A percentile compares a stretch with the other conserved stretches of the same genome.
Conservation (phyloP, 2,888 invertebrate species). For the Lochmaea crataegi region DNA sequence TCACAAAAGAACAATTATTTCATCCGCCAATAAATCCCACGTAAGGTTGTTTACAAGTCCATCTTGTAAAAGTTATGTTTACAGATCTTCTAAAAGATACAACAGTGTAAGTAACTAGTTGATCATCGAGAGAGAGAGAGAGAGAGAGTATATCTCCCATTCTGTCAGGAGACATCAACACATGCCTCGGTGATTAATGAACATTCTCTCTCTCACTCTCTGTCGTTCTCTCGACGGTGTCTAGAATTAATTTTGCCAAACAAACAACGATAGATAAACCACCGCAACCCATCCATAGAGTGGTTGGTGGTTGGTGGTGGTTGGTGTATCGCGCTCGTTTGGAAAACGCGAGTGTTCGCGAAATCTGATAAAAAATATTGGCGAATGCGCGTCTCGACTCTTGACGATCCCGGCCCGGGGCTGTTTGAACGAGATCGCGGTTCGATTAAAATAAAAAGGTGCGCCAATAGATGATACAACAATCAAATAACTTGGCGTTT, state of each 20-base stretch:
- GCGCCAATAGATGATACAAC: conserved; percentile 24
- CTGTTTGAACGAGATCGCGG: conserved; percentile 60
- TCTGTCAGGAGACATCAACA: conserved; percentile 49
- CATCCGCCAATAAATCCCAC: conserved; percentile 20
- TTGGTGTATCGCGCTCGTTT: conserved; percentile 59
- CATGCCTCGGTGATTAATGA: conserved; percentile 61
- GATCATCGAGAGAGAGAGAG: background rate
- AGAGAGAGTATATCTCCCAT: conserved; percentile 37
- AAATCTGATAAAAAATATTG: conserved; percentile 63
- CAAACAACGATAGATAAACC: conserved; percentile 62
- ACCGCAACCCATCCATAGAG: conserved; percentile 55
- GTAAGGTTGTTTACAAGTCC: conserved; percentile 22
- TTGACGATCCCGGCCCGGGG: conserved; percentile 52
- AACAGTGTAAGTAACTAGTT: background rate
- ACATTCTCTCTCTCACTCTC: conserved; percentile 53
- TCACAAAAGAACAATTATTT: conserved; percentile 29
- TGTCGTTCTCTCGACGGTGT: conserved; percentile 58
- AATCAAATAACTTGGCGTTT: conserved; percentile 6
- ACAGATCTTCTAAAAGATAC: conserved; percentile 18
- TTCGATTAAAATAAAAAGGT: conserved; percentile 48
- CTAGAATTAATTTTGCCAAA: conserved; percentile 64
- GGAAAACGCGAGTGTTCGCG: conserved; percentile 65
- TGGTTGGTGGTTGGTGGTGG: too few relatives aligned
- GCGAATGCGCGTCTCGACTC: conserved; percentile 55
- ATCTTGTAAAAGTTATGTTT: conserved; percentile 23